These are phyloP conservation scores for Halocaridina rubra DNA, from an alignment of 2,888 invertebrate species.

Conservation along the genomic window DNA sequence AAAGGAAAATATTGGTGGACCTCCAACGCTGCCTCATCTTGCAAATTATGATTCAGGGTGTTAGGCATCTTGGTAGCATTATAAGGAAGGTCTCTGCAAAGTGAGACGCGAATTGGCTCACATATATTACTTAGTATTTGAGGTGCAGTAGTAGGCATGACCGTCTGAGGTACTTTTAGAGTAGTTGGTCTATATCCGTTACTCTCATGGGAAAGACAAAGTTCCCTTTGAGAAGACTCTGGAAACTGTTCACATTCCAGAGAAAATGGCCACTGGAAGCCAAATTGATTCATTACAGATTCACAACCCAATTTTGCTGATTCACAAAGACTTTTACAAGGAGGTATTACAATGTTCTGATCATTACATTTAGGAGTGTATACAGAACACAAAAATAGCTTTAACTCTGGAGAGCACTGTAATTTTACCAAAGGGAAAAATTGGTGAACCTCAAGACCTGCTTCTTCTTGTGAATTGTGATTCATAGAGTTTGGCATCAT, in stretches of 20 bases:
- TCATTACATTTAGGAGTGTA: slow-evolving; percentile 95
- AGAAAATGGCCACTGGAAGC: slow-evolving; percentile 95
- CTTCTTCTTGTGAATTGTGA: slow-evolving; percentile 97
- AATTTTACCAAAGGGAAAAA: slow-evolving; percentile 99
- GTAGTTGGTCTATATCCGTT: neutral
- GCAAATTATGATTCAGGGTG: slow-evolving; percentile 94
- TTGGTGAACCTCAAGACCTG: slow-evolving; percentile 95
- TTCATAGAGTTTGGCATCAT: slow-evolving; percentile 97
- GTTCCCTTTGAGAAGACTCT: slow-evolving; percentile 73
- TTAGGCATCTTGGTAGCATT: slow-evolving; percentile 97
- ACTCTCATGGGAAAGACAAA: neutral
- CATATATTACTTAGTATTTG: slow-evolving; percentile 71
- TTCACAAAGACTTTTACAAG: slow-evolving; percentile 93
- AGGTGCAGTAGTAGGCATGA: neutral
- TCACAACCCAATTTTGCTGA: slow-evolving; percentile 93
- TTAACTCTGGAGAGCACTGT: slow-evolving; percentile 93
- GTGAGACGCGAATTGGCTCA: slow-evolving; percentile 96
- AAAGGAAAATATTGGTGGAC: slow-evolving; percentile 99
- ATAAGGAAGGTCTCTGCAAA: slow-evolving; percentile 97
- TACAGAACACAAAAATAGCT: slow-evolving; percentile 97
- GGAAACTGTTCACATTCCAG: slow-evolving; percentile 96
- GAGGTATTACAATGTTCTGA: slow-evolving; percentile 90
- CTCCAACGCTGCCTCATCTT: slow-evolving; percentile 96
- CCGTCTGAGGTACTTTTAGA: neutral
- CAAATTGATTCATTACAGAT: slow-evolving; percentile 90